Evolutionary conservation across 2,888 invertebrate species (phyloP).

Genomic region (Hirtodrosophila alboralis): DNA sequence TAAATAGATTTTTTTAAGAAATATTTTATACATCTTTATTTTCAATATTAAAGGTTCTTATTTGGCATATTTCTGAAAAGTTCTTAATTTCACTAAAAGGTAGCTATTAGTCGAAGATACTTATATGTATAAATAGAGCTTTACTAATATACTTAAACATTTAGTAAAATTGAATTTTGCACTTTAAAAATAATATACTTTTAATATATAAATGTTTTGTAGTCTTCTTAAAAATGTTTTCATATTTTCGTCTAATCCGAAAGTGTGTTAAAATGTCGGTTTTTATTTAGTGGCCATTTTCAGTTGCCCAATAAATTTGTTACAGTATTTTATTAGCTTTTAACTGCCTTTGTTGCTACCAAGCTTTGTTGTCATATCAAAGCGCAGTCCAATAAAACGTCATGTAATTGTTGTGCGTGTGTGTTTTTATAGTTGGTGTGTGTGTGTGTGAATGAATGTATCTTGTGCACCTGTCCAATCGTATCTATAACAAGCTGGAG

Average conservation of each 20-base stretch:
- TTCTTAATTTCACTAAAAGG: too few species aligned
- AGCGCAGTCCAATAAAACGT: constrained; percentile 54
- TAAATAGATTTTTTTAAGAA: too few species aligned
- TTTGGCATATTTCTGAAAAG: too few species aligned
- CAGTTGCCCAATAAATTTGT: constrained; percentile 73
- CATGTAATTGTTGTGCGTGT: constrained; percentile 51
- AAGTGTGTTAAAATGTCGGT: constrained; percentile 27
- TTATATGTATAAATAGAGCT: too few species aligned
- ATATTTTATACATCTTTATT: too few species aligned
- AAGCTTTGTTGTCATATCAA: constrained; percentile 53
- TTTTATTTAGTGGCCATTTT: background rate
- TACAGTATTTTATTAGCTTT: constrained; percentile 74
- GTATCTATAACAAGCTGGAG: constrained; percentile 40
- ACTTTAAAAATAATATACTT: too few species aligned
- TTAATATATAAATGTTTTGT: too few species aligned
- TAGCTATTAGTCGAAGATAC: too few species aligned
- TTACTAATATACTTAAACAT: too few species aligned
- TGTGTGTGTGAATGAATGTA: constrained; percentile 24
- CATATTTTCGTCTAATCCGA: background rate
- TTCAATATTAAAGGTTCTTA: too few species aligned
- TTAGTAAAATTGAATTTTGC: too few species aligned
- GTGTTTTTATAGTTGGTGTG: constrained; percentile 14
- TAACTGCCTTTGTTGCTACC: constrained; percentile 79
- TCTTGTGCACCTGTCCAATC: constrained; percentile 29
- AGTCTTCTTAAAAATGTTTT: constrained; percentile 7